Conservation (phyloP, 2,888 invertebrate genomes). For the Tethea ocularis region DNA sequence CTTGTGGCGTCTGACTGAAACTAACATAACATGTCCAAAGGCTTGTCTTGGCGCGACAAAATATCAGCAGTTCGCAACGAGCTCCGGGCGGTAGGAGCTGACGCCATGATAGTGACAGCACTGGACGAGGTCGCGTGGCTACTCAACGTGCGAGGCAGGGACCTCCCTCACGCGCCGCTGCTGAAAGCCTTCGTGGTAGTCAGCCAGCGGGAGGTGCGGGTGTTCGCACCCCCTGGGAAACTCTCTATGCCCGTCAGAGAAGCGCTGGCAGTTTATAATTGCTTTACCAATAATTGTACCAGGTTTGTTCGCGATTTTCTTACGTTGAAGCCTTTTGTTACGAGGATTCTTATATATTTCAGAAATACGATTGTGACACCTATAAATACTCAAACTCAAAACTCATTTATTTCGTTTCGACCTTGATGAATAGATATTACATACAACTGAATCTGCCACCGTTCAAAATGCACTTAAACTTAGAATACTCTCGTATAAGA, state of each 20-base stretch:
- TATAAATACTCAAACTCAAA: too few relatives aligned
- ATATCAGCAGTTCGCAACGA: constrained; percentile 86
- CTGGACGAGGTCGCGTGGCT: constrained; percentile 94
- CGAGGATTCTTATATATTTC: too few relatives aligned
- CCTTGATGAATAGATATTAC: too few relatives aligned
- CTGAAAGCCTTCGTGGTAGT: constrained; percentile 90
- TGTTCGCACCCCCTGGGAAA: constrained; percentile 88
- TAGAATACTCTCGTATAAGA: too few relatives aligned
- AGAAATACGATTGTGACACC: too few relatives aligned
- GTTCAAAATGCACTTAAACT: too few relatives aligned
- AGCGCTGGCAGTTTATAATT: constrained; percentile 82
- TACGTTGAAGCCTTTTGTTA: background rate
- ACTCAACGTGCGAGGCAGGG: constrained; percentile 93
- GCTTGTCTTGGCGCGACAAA: constrained; percentile 90
- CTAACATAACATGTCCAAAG: constrained; percentile 52
- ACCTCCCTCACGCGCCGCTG: constrained; percentile 92
- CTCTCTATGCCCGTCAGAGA: constrained; percentile 82
- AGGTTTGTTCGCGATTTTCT: constrained; percentile 42
- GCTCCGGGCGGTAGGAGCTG: constrained; percentile 85
- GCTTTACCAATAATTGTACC: constrained; percentile 83
- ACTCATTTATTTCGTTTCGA: too few relatives aligned
- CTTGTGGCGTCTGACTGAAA: too few relatives aligned
- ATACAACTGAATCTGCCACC: too few relatives aligned
- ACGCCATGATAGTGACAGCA: constrained; percentile 93
- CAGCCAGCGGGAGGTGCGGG: constrained; percentile 85